Percentiles rank a stretch among this genome's conserved stretches.
phyloP scores from a whole-genome alignment of 2,113 vertebrate genomes.

The Chiloscyllium plagiosum region DNA sequence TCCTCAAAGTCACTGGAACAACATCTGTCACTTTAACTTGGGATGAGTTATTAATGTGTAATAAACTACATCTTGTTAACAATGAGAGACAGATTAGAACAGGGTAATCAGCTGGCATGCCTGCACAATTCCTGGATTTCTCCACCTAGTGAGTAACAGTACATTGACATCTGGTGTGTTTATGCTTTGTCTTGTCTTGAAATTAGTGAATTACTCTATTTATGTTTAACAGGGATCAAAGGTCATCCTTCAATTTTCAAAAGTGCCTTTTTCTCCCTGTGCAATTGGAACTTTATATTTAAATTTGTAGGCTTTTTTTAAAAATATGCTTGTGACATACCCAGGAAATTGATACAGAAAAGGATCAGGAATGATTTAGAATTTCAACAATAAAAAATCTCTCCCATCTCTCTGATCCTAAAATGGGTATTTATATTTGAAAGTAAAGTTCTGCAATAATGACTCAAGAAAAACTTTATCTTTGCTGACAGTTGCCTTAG shows the following conservation, averaged over 20 bases:
- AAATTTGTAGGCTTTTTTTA: background rate
- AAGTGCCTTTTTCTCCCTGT: background rate
- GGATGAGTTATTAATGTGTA: too few relatives aligned
- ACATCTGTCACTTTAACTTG: too few relatives aligned
- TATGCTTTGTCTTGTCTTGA: background rate
- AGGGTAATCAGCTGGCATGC: too few relatives aligned
- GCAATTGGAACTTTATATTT: background rate
- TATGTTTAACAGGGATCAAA: too few relatives aligned
- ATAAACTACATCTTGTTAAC: too few relatives aligned
- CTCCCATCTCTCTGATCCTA: background rate
- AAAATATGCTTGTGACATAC: background rate
- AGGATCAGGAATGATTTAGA: background rate
- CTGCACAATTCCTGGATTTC: too few relatives aligned
- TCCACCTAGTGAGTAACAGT: background rate
- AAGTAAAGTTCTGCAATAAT: background rate
- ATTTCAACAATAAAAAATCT: background rate
- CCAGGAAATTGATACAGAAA: background rate
- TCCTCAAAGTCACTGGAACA: too few relatives aligned
- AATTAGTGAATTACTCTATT: background rate
- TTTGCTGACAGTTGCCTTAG: background rate
- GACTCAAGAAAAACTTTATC: background rate
- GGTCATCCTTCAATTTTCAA: background rate
- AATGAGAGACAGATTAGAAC: too few relatives aligned
- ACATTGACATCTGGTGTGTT: background rate
- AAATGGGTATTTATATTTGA: background rate